Base-by-base conservation (phyloP, 1,140 invertebrate species). In the Neodiprion lecontei region DNA sequence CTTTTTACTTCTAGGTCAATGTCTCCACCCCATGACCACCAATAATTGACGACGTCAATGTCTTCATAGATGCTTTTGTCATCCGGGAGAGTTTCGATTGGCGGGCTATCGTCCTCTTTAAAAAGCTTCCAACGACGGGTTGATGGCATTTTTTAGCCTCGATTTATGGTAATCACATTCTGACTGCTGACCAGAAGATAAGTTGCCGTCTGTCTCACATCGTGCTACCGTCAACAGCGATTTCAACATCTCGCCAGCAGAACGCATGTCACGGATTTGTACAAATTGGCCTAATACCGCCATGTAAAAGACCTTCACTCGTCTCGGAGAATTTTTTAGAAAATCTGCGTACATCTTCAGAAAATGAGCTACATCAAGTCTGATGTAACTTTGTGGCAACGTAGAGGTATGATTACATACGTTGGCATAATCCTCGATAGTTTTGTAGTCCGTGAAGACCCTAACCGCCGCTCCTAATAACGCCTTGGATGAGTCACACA, bases 361-460 rank as follows among this genome's bases (percentile, higher is more conserved):
- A 50, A 80, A 75, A 72, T 80, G 69, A 9, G 77, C 78, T 11
- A 77, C 73, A 47, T 75, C 72, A n/a, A 82, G 53, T 65, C 74
- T 70, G 5, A 75, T 70, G 49, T 76, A 78, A 9, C 76, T 50
- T 7, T 47, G 70, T 9, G 77, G 78, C 7, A 75, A 40, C 12
- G 23, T 47, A n/a, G 14, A 7, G n/a, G 65, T 28, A 21, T 21
- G 17, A 48, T n/a, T 65, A 61, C 77, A 72, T 4, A 72, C 72
- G 75, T 74, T 49, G 23, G 74, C 50, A 70, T 81, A 83, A 14
- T 73, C 67, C n/a, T 75, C 49, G 9, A 83, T 49, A 14, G 40
- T 79, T 11, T 23, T 21, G 53, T 70, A 21, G 17, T 21, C 17
- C 17, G 17, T 21, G 17, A 21, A 21, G 17, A 21, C 17, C 17